phyloP scores from a whole-genome alignment of 2,888 invertebrate species.

The Aquatica leii region DNA sequence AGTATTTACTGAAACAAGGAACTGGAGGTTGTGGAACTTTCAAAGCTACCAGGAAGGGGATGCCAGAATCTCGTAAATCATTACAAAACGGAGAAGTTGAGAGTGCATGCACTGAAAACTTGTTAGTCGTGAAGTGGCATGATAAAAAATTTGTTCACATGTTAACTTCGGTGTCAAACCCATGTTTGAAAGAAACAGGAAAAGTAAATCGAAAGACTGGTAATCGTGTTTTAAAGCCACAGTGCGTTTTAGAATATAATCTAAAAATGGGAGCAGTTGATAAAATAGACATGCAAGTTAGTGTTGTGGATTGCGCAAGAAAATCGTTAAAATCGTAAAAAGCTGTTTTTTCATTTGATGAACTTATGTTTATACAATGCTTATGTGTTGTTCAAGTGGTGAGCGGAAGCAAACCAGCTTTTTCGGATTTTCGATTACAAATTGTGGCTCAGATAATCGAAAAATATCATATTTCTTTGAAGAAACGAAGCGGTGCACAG shows the following conservation, averaged over 20 bases:
- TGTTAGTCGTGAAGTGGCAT: not conserved
- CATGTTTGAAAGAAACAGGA: not conserved
- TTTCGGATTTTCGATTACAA: slow-evolving; percentile 2
- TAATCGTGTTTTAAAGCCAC: not conserved
- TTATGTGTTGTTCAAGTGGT: not conserved
- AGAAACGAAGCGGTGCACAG: not conserved
- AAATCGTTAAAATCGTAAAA: not conserved
- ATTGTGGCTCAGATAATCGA: no score
- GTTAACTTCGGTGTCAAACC: not conserved
- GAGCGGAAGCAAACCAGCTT: not conserved
- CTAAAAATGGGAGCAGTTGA: not conserved
- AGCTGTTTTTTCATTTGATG: not conserved
- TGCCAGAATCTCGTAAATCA: not conserved
- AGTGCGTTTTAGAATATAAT: not conserved
- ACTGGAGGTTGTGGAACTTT: not conserved
- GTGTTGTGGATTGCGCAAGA: not conserved
- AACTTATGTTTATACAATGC: slow-evolving; percentile 4
- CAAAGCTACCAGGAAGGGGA: not conserved
- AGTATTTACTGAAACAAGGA: not conserved
- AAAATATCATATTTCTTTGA: not conserved
- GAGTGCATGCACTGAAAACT: no score
- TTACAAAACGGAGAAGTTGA: not conserved
- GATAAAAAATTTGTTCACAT: not conserved
- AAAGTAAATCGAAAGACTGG: not conserved
- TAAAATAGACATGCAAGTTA: not conserved